Base-by-base conservation (phyloP, 2,797 vertebrate species). In the Amphiprion clarkii region DNA sequence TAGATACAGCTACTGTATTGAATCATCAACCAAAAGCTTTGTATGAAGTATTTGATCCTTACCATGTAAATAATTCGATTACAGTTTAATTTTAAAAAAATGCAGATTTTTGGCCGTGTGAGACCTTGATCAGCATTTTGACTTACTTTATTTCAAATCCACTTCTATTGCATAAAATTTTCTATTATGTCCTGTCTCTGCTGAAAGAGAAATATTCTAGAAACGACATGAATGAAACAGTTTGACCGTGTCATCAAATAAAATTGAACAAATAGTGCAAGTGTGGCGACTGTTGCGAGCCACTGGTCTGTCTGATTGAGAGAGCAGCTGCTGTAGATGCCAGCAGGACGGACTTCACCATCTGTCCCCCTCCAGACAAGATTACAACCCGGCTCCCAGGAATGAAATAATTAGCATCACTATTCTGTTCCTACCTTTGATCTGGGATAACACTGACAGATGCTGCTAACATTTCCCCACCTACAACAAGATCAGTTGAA, bases 351-450 rank as follows among this genome's bases (percentile, higher is more conserved):
- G 78, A 86, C 62, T 69, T 54, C 52, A 23, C 87, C 90, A 91
- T 90, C 91, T 91, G 86, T 82, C 67, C 69, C 72, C 78, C 54
- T 71, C 58, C 76, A 76, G 80, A 88, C 73, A 33, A 61, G 70
- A 84, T 88, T 86, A 81, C 60, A 67, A 39, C 68, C 59, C 51
- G 51, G 57, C 76, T 85, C 81, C 42, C 66, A 76, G 82, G 81
- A 89, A 90, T 89, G 48, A 88, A 92, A 83, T 89, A 76, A 87
- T 88, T 83, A 89, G 72, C 63, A 48, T 81, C 67, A 51, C 81
- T 52, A 23, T 80, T 83, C 71, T 70, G 60, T 69, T 82, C 33
- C 31, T 79, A 79, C 42, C 59, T 64, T 85, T 87, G 79, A 89
- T 89, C 81, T 61, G n/a, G 64, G 65, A 67, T 66, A 67, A 73